Evolutionary conservation across 1,140 invertebrate genomes (phyloP), one percentile per base, ranked within the genome.

Genomic region (Aphelenchoides avenae): DNA sequence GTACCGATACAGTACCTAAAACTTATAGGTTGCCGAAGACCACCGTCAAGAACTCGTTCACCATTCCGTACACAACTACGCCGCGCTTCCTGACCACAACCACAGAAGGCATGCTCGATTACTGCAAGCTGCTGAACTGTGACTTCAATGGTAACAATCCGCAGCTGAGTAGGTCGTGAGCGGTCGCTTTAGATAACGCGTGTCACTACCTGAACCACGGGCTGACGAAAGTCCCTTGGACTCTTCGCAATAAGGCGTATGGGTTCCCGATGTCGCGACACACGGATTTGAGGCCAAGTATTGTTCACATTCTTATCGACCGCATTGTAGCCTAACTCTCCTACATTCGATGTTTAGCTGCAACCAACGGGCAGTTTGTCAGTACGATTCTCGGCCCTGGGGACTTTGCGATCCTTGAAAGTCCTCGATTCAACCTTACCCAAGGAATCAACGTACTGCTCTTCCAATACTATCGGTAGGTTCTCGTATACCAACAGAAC

Each of bases 341-440:
- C 1, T 20, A 1, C 1, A 27, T 34, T 63, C 46, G 33, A 43
- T 66, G 15, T 69, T 71, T 40, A 69, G 66, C 67, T 13, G 52
- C 65, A 13, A 59, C 73, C 26, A 72, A 72, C 51, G 71, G 70
- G 4, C 71, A 73, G 54, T 73, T 73, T 41, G 71, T 73, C 2
- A 73, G 72, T 24, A 57, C 75, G 11, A 48, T 77, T 13, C 49
- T 73, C 2, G 71, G 63, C 41, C 75, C 71, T 2, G 71, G 71
- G 24, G 71, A 73, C 40, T 72, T 76, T 66, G 75, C 71, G 1
- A 77, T 73, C 53, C 39, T 73, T 37, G 71, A 73, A 43, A 78
- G 76, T 40, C 71, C 71, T 13, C 50, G 52, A 20, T 73, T 73
- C 34, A 71, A 73, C 42, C 39, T 62, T 7, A 75, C 71, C 3